A percentile compares a stretch with the other conserved stretches of the same genome.
phyloP scores from a whole-genome alignment of 1,140 invertebrate species.

The Acyrthosiphon pisum region DNA sequence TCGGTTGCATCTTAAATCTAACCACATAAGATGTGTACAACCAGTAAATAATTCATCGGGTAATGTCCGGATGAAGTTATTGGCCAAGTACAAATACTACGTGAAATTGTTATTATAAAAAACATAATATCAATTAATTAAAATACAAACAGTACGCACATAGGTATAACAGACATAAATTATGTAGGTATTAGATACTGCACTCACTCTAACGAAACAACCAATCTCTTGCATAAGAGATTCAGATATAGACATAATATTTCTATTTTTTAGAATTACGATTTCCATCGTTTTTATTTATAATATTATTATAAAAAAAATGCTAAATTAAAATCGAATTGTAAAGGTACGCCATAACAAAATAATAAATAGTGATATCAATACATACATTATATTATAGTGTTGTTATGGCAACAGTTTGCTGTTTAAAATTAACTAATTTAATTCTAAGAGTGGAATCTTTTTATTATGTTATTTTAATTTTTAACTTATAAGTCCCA shows the following conservation, averaged over 20 bases:
- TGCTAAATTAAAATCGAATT: neutral
- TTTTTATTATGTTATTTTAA: neutral
- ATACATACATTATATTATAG: no score
- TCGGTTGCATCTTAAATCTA: constrained; percentile 40
- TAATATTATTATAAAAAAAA: neutral
- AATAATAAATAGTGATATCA: neutral
- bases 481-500: neutral
- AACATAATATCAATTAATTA: neutral
- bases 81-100: constrained; percentile 47
- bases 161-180: neutral
- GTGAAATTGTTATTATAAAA: neutral
- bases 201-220: constrained; percentile 22
- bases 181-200: neutral
- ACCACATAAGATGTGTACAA: constrained; percentile 38
- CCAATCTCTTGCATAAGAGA: constrained; percentile 37
- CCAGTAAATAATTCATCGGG: constrained; percentile 13
- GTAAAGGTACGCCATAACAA: neutral
- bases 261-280: constrained; percentile 27
- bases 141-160: neutral
- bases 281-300: constrained; percentile 12
- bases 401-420: constrained; percentile 1
- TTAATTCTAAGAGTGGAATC: neutral
- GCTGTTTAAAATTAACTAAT: neutral
- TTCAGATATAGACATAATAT: constrained; percentile 19
- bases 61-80: constrained; percentile 28